A percentile compares a stretch with the other conserved stretches of the same genome.
These are phyloP conservation scores for Thamnophis elegans DNA, from an alignment of 2,797 vertebrate genomes.

Conservation along the genomic window DNA sequence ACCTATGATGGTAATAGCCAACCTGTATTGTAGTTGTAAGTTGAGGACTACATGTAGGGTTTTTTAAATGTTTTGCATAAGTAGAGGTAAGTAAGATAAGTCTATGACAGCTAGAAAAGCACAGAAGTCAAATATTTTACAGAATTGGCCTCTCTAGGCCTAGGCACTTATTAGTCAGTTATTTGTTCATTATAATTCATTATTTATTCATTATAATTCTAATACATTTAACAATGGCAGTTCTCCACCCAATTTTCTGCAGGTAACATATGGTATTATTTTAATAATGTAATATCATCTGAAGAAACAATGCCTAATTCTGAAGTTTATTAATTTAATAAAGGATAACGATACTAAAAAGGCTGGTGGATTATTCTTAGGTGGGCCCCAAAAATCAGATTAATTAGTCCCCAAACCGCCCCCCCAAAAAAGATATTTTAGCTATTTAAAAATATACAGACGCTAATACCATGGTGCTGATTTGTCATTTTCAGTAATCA, in stretches of 20 bases:
- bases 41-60: neutral
- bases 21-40: neutral
- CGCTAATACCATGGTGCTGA: constrained; percentile 86
- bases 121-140: neutral
- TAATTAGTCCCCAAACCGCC: neutral
- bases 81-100: neutral
- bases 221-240: neutral
- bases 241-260: neutral
- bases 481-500: constrained; percentile 94
- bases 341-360: neutral
- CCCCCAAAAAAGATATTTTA: neutral
- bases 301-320: neutral
- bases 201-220: neutral
- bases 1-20: neutral
- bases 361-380: neutral
- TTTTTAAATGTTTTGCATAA: neutral
- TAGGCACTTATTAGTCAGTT: neutral
- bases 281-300: too few species aligned
- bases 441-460: constrained; percentile 22
- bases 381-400: neutral
- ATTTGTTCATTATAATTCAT: neutral
- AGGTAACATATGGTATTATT: neutral
- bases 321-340: neutral
- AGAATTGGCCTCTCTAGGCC: neutral
- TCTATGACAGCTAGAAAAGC: neutral